Percentiles rank a stretch among this genome's conserved stretches.
Conservation (phyloP, 2,113 vertebrate species). For the Ailuropoda melanoleuca region DNA sequence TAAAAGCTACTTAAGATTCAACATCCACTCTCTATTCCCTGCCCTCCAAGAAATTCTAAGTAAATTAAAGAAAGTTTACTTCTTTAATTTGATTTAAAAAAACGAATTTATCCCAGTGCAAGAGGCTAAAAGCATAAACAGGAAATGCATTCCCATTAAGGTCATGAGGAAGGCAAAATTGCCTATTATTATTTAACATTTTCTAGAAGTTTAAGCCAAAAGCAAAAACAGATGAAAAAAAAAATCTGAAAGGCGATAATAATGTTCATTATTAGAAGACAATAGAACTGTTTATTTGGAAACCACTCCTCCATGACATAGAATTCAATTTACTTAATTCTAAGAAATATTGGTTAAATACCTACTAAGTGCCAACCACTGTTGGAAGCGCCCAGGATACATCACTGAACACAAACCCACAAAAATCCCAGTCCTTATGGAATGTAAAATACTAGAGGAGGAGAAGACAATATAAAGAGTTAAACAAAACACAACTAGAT, state of each 20-base stretch:
- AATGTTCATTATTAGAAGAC: background rate
- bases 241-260: background rate
- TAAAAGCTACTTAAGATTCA: constrained; percentile 48
- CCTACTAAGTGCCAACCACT: background rate
- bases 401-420: background rate
- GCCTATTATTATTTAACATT: background rate
- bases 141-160: constrained; percentile 10
- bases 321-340: constrained; percentile 35
- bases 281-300: background rate
- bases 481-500: background rate
- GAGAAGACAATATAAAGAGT: background rate
- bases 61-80: constrained; percentile 27
- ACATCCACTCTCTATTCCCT: background rate
- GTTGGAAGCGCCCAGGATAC: background rate
- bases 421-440: background rate
- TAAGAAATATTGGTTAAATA: background rate
- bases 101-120: constrained; percentile 28
- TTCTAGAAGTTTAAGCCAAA: constrained; percentile 12
- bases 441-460: background rate
- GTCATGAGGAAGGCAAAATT: background rate
- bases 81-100: constrained; percentile 28
- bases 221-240: background rate
- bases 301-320: background rate
- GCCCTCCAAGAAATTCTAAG: background rate
- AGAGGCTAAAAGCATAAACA: constrained; percentile 38